phyloP scores from a whole-genome alignment of 1,140 invertebrate species.

The Phortica variegata region DNA sequence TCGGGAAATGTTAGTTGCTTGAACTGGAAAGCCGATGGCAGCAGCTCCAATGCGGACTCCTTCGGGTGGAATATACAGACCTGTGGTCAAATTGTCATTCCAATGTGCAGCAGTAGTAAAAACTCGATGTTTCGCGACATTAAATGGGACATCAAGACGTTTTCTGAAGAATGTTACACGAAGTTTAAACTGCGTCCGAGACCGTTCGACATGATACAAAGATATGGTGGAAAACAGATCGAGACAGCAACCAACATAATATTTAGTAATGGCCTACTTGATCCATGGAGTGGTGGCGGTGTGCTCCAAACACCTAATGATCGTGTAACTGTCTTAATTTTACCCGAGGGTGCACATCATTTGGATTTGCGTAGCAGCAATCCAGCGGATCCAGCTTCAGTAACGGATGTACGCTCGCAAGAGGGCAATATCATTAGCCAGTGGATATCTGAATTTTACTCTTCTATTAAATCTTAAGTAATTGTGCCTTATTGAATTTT shows the following conservation, averaged over 20 bases:
- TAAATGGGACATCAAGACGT: conserved; percentile 73
- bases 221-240: conserved; percentile 78
- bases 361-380: conserved; percentile 72
- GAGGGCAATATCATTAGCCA: conserved; percentile 33
- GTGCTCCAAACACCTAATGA: conserved; percentile 72
- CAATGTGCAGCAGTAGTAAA: conserved; percentile 76
- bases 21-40: conserved; percentile 55
- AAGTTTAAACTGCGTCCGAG: conserved; percentile 70
- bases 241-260: conserved; percentile 57
- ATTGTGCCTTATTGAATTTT: too few relatives aligned
- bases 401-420: conserved; percentile 28
- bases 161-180: conserved; percentile 67
- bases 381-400: conserved; percentile 35
- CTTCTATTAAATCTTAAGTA: too few relatives aligned
- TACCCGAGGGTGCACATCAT: conserved; percentile 91
- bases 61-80: conserved; percentile 83
- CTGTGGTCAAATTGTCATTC: conserved; percentile 97
- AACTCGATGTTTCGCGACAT: conserved; percentile 81
- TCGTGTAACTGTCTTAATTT: conserved; percentile 72
- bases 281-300: conserved; percentile 93
- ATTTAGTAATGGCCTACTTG: conserved; percentile 59
- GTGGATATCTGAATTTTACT: conserved; percentile 32
- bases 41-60: conserved; percentile 58
- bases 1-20: conserved; percentile 72
- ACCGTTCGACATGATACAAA: conserved; percentile 66